phyloP scores from a whole-genome alignment of 2,113 vertebrate species.

The Cygnus buccinator region DNA sequence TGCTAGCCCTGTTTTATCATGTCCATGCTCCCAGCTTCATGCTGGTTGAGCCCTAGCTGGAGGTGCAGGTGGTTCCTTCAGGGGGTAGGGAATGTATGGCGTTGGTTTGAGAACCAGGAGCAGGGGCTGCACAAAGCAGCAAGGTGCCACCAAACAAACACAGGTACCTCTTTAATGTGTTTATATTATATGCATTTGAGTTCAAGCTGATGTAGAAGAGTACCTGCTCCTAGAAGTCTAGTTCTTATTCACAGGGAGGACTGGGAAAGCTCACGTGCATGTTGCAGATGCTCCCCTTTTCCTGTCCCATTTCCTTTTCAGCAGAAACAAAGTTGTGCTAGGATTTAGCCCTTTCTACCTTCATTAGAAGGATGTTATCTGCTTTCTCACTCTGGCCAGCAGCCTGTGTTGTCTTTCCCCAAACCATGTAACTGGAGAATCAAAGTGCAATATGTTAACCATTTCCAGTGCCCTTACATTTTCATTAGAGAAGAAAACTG shows the following conservation, averaged over 20 bases:
- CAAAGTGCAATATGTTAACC: accelerated
- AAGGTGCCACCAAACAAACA: not conserved
- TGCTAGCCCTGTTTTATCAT: not conserved
- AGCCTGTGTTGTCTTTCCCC: not conserved
- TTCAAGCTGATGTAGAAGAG: not conserved
- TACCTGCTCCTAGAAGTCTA: not conserved
- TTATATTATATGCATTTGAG: not conserved
- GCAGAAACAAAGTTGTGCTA: not conserved
- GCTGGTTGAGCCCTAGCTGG: not conserved
- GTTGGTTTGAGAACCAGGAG: not conserved
- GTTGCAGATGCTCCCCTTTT: not conserved
- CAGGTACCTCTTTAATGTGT: not conserved
- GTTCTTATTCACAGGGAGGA: not conserved
- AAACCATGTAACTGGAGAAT: not conserved
- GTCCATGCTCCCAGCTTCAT: not conserved
- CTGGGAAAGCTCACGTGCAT: not conserved
- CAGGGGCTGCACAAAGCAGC: not conserved
- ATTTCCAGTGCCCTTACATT: not conserved
- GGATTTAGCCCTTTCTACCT: not conserved
- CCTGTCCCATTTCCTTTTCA: not conserved
- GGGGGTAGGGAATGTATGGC: too few relatives aligned
- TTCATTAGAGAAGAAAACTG: not conserved
- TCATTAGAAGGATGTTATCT: not conserved
- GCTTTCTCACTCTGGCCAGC: not conserved
- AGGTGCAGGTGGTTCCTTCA: not conserved